Conservation (phyloP, 2,888 invertebrate genomes). For the Epirrhoe tristata region DNA sequence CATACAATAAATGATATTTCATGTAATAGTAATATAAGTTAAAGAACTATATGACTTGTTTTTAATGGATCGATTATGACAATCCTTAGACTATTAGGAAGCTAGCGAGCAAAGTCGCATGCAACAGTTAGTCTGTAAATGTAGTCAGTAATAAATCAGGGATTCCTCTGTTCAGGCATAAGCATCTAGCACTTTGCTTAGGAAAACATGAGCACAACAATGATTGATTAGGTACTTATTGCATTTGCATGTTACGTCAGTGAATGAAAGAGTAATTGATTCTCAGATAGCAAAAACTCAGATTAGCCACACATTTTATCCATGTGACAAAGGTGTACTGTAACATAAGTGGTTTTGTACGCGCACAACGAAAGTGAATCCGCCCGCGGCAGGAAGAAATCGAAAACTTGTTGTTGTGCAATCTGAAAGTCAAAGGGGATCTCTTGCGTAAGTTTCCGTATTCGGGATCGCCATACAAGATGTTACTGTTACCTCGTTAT, state of each 20-base stretch:
- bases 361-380: constrained; percentile 67
- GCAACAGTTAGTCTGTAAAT: neutral
- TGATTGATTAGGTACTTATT: constrained; percentile 19
- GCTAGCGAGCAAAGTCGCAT: no score
- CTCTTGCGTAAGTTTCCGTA: constrained; percentile 65
- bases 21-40: no score
- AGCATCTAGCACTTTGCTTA: neutral
- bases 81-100: no score
- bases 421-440: constrained; percentile 71
- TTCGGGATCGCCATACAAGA: constrained; percentile 45
- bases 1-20: no score
- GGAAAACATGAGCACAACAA: constrained; percentile 11
- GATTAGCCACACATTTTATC: constrained; percentile 32
- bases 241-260: constrained; percentile 21
- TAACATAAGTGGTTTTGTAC: constrained; percentile 30
- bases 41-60: no score
- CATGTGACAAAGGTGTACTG: constrained; percentile 32
- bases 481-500: constrained; percentile 25
- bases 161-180: constrained; percentile 3
- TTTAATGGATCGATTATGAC: no score
- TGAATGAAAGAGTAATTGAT: constrained; percentile 32
- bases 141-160: constrained; percentile 15
- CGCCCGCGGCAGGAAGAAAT: constrained; percentile 72
- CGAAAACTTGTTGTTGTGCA: constrained; percentile 72
- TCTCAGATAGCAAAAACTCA: constrained; percentile 16